Base-by-base conservation (phyloP, 1,140 invertebrate species). In the Drosophila takahashii region DNA sequence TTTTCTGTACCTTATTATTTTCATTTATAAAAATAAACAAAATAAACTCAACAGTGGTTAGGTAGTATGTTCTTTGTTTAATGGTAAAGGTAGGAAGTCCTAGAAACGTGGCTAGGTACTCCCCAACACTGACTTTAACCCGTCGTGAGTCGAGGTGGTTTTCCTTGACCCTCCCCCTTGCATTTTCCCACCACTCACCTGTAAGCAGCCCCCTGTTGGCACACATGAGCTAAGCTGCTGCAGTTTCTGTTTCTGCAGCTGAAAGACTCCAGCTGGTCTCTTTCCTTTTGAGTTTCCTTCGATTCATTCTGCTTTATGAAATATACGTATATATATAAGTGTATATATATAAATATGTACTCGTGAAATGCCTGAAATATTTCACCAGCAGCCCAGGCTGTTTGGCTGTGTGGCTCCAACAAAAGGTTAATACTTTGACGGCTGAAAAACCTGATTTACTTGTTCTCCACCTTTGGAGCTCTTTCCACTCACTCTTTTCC, bases 381-480 rank as follows among this genome's bases (percentile, higher is more conserved):
- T 86, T 86, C 83, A 87, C 41, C 54, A 69, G 75, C 62, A 11
- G 22, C 13, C 26, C 48, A 64, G 50, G 22, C 22, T 22, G 22
- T 22, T 22, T 47, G 41, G 34, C 65, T 62, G 41, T 62, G 41
- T 44, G 16, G 41, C 58, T 50, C 34, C 51, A 81, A 56, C 59
- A 73, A 87, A 89, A 89, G 84, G 84, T 89, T 89, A 84, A 87
- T 80, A 79, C 84, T 70, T 87, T 89, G 76, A 89, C 59, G 84
- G 61, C 79, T 77, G 45, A 69, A 87, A 78, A 89, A 89, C 84
- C 84, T 84, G 84, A 79, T 89, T 84, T 89, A 89, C 84, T 89
- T 69, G 84, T 89, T 89, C 83, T 85, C 73, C 64, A 59, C 41
- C 36, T 32, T 41, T 41, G 45, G 22, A 22, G 44, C 39, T 53